Evolutionary conservation across 1,140 invertebrate species (phyloP).

Genomic region (Drosophila saltans): DNA sequence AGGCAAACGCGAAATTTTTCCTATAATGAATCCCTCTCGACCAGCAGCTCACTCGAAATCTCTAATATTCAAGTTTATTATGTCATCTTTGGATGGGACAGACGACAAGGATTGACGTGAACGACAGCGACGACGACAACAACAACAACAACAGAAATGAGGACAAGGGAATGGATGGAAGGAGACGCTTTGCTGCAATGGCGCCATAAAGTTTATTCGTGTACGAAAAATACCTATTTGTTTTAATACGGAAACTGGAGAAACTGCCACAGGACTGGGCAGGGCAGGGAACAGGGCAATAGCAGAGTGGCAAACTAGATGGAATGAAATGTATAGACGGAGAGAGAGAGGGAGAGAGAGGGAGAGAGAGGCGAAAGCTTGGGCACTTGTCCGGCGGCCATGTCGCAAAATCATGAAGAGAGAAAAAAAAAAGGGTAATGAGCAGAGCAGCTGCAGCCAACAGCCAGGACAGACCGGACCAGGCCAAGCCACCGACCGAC

Average conservation of each 20-base stretch:
- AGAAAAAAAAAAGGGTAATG: conserved; percentile 61
- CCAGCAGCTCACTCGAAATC: conserved; percentile 45
- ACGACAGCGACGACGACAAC: conserved; percentile 34
- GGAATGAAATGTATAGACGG: too few species aligned
- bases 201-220: conserved; percentile 67
- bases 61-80: conserved; percentile 65
- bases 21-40: conserved; percentile 38
- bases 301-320: neutral
- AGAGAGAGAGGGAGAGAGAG: too few species aligned
- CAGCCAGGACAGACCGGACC: conserved; percentile 40
- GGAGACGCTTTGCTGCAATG: conserved; percentile 52
- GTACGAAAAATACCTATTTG: conserved; percentile 57
- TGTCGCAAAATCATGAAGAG: conserved; percentile 8
- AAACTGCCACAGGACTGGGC: conserved; percentile 5
- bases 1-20: conserved; percentile 36
- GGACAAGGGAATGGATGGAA: conserved; percentile 23
- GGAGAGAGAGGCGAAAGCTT: neutral
- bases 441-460: conserved; percentile 49
- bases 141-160: conserved; percentile 29
- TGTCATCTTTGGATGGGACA: conserved; percentile 45
- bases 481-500: conserved; percentile 28
- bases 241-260: conserved; percentile 25
- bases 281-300: neutral
- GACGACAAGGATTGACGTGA: conserved; percentile 24
- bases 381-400: conserved; percentile 7